Evolutionary conservation across 2,888 invertebrate species (phyloP).

Genomic region (Scelioninae gen. 2): DNA sequence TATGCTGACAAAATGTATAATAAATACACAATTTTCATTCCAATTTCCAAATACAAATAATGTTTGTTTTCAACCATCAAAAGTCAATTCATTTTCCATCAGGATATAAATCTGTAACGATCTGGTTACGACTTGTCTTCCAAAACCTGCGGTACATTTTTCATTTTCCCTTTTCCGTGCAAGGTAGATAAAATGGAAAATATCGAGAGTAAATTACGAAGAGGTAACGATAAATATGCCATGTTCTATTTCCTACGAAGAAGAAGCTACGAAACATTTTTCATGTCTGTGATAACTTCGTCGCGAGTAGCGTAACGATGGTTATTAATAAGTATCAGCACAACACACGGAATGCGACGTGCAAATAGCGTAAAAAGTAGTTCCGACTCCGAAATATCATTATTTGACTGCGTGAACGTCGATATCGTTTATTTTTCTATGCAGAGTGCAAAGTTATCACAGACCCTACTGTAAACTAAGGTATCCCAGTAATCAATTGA

Average conservation of each 20-base stretch:
- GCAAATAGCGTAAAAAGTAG: slow-evolving; percentile 42
- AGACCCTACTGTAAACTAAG: slow-evolving; percentile 58
- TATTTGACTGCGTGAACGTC: slow-evolving; percentile 61
- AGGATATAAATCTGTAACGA: no score
- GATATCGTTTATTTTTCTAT: slow-evolving; percentile 73
- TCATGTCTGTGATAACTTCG: slow-evolving; percentile 65
- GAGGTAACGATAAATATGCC: slow-evolving; percentile 22
- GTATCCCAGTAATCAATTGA: slow-evolving; percentile 22
- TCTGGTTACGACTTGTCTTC: no score
- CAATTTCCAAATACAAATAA: no score
- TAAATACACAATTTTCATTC: no score
- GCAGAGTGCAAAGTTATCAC: slow-evolving; percentile 66
- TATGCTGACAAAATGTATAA: no score
- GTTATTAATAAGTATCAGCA: slow-evolving; percentile 48
- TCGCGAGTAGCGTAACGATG: slow-evolving; percentile 60
- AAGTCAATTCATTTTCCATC: no score
- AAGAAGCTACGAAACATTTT: slow-evolving; percentile 52
- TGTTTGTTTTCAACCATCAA: no score
- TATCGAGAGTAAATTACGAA: no score
- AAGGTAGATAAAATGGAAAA: slow-evolving; percentile 10
- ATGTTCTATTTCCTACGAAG: slow-evolving; percentile 37
- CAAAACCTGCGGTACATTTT: no score
- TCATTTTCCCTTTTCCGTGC: not conserved
- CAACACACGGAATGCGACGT: slow-evolving; percentile 27
- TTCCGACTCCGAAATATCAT: slow-evolving; percentile 47